A percentile compares a stretch with the other conserved stretches of the same genome.
Evolutionary conservation across 1,140 invertebrate species (phyloP).

Genomic region (Zophobas atratus): DNA sequence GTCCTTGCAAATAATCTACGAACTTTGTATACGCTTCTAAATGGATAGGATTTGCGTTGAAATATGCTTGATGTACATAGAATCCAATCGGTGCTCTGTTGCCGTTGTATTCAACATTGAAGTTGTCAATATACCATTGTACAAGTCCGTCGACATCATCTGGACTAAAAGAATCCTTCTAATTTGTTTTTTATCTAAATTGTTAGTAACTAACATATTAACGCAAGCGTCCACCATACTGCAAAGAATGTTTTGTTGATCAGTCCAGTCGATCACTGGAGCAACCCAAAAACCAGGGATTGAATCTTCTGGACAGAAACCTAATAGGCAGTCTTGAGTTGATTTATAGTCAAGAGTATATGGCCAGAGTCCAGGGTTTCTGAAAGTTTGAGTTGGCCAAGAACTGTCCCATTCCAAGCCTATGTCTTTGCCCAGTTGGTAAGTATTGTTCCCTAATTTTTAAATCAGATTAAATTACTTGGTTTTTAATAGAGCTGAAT

Average conservation of each 20-base stretch:
- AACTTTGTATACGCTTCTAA: slow-evolving; percentile 68
- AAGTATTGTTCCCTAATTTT: slow-evolving; percentile 68
- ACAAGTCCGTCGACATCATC: slow-evolving; percentile 68
- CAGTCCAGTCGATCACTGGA: slow-evolving; percentile 76
- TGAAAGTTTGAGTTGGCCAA: slow-evolving; percentile 73
- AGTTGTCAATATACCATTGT: slow-evolving; percentile 71
- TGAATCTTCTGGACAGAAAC: slow-evolving; percentile 75
- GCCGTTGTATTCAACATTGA: slow-evolving; percentile 71
- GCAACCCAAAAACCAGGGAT: slow-evolving; percentile 76
- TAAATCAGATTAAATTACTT: background rate
- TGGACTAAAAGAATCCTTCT: slow-evolving; percentile 61
- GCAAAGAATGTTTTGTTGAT: slow-evolving; percentile 70
- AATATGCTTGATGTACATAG: slow-evolving; percentile 74
- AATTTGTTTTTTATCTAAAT: background rate
- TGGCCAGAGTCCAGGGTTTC: slow-evolving; percentile 77
- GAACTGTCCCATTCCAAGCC: slow-evolving; percentile 76
- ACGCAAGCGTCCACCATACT: slow-evolving; percentile 77
- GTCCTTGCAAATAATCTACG: slow-evolving; percentile 68
- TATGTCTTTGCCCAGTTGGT: slow-evolving; percentile 69
- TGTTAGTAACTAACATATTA: slow-evolving; percentile 66
- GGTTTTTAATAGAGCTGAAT: background rate
- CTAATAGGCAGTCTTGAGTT: slow-evolving; percentile 76
- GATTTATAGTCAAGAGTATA: slow-evolving; percentile 79
- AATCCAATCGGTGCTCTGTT: slow-evolving; percentile 76
- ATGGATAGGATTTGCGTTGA: slow-evolving; percentile 65